Conservation (phyloP, 2,888 invertebrate species). For the Aphodius sticticus region DNA sequence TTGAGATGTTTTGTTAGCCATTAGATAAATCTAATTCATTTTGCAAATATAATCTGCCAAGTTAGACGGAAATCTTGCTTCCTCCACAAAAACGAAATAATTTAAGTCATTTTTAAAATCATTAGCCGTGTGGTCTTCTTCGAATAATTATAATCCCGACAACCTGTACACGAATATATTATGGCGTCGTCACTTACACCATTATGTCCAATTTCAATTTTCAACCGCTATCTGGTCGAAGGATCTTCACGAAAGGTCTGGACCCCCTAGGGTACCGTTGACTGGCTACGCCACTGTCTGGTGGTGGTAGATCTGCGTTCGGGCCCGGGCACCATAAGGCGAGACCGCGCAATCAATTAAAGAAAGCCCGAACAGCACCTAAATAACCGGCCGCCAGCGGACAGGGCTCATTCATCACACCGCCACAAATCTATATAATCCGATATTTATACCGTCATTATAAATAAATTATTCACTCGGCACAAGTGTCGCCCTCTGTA, state of each 20-base stretch:
- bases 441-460: constrained; percentile 61
- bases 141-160: neutral
- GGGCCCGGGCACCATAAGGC: constrained; percentile 11
- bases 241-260: neutral
- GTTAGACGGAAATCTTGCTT: no score
- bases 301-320: constrained; percentile 23
- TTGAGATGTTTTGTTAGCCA: no score
- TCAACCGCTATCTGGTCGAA: neutral
- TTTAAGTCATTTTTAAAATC: no score
- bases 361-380: constrained; percentile 35
- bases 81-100: no score
- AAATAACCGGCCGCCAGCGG: constrained; percentile 31
- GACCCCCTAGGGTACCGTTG: constrained; percentile 20
- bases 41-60: no score
- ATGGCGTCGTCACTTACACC: neutral
- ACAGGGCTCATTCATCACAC: constrained; percentile 56
- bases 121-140: neutral
- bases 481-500: constrained; percentile 55
- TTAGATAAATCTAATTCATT: no score
- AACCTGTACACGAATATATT: neutral
- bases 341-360: constrained; percentile 36
- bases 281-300: constrained; percentile 25
- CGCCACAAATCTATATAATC: constrained; percentile 59
- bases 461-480: constrained; percentile 60
- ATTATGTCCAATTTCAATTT: neutral